phyloP scores from a whole-genome alignment of 1,140 invertebrate species.

The Elymnias hypermnestra region DNA sequence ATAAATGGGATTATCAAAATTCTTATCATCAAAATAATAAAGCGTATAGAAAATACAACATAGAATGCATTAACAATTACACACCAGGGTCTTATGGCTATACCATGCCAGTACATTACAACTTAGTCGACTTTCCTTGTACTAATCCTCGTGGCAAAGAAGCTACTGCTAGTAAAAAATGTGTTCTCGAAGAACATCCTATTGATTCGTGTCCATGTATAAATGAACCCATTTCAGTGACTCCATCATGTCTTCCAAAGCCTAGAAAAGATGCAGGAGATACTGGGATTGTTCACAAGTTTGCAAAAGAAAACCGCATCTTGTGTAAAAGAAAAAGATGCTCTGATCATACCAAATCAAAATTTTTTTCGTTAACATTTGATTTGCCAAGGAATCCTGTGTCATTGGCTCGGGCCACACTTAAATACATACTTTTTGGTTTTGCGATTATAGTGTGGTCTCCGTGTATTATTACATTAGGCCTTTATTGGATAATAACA shows the following conservation, averaged over 20 bases:
- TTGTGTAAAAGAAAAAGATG: too few species aligned
- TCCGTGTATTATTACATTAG: constrained; percentile 24
- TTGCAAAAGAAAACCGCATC: too few species aligned
- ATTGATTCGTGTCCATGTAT: neutral
- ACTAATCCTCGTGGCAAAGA: neutral
- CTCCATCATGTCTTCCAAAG: constrained; percentile 1
- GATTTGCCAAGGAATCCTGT: neutral
- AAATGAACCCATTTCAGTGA: constrained; percentile 10
- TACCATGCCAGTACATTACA: constrained; percentile 4
- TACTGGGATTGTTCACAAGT: neutral
- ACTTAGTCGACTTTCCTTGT: constrained; percentile 10
- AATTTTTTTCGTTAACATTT: neutral
- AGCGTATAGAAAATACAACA: too few species aligned
- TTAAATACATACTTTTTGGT: constrained; percentile 19
- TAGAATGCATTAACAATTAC: too few species aligned
- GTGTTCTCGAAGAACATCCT: neutral
- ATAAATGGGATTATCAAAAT: too few species aligned
- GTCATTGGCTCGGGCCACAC: neutral
- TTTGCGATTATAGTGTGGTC: constrained; percentile 22
- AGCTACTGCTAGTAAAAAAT: neutral
- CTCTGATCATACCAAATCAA: too few species aligned
- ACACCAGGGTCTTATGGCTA: neutral
- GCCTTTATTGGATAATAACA: constrained; percentile 18
- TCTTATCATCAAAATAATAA: too few species aligned
- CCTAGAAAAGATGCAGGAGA: neutral